phyloP scores from a whole-genome alignment of 2,888 invertebrate species.

The Lacanobia oleracea region DNA sequence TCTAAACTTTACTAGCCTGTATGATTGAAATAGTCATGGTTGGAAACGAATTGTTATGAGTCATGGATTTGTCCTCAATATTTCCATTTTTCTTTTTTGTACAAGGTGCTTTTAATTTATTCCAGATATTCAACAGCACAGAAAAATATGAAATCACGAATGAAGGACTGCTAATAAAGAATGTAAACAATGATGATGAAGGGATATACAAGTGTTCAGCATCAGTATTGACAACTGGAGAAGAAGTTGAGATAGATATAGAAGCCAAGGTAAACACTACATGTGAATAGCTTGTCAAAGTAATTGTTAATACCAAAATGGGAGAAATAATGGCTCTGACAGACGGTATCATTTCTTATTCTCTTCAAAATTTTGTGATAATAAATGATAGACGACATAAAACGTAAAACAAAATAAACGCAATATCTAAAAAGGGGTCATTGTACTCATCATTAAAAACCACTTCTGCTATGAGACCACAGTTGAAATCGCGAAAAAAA shows the following conservation, averaged over 20 bases:
- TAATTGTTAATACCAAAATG: not conserved
- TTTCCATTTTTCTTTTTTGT: too few species aligned
- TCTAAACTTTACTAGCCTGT: too few species aligned
- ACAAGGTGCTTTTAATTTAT: conserved; percentile 1
- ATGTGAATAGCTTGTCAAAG: not conserved
- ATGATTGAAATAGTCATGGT: too few species aligned
- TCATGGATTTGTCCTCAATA: too few species aligned
- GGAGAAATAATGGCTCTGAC: not conserved
- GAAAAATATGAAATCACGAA: conserved; percentile 75
- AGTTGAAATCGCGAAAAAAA: too few species aligned
- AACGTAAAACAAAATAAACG: too few species aligned
- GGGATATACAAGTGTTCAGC: conserved; percentile 73
- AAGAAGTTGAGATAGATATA: conserved; percentile 70
- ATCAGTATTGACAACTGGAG: conserved; percentile 64
- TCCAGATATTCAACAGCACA: conserved; percentile 58
- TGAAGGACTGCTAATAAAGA: conserved; percentile 72
- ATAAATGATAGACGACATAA: not conserved
- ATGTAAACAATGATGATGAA: conserved; percentile 67
- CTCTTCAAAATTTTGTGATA: not conserved
- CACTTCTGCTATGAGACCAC: too few species aligned
- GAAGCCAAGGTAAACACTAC: conserved; percentile 61
- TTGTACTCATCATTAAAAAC: too few species aligned
- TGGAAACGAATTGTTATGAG: too few species aligned
- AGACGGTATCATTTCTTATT: not conserved
- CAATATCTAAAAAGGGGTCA: too few species aligned